Conservation (phyloP, 2,888 invertebrate genomes). For the Tetramorium bicarinatum region DNA sequence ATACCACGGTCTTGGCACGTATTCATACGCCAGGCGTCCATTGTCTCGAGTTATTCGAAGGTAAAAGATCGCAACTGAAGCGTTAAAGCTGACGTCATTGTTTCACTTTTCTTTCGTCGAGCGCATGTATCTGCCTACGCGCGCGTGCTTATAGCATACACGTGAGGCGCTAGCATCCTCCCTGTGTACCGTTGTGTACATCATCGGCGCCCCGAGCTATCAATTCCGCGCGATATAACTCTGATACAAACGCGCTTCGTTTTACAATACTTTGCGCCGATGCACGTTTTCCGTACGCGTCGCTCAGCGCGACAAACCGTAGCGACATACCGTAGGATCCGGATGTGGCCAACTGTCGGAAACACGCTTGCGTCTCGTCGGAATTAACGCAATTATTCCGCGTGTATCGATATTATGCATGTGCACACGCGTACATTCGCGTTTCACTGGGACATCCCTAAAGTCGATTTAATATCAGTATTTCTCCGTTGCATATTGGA, state of each 20-base stretch:
- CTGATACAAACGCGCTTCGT: slow-evolving; percentile 29
- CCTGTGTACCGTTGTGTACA: not conserved
- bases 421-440: not conserved
- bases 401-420: not conserved
- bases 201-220: slow-evolving; percentile 33
- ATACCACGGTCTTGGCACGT: slow-evolving; percentile 70
- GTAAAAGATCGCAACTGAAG: slow-evolving; percentile 73
- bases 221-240: slow-evolving; percentile 47
- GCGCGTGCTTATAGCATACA: slow-evolving; percentile 1
- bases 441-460: slow-evolving; percentile 24
- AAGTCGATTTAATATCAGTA: slow-evolving; percentile 32
- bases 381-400: slow-evolving; percentile 34
- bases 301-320: not conserved
- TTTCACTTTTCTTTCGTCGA: slow-evolving; percentile 55
- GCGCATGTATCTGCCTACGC: slow-evolving; percentile 44
- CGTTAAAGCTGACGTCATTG: slow-evolving; percentile 68
- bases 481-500: slow-evolving; percentile 61
- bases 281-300: not conserved
- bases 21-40: slow-evolving; percentile 73
- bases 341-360: not conserved
- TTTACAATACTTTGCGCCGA: slow-evolving; percentile 24
- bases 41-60: slow-evolving; percentile 76
- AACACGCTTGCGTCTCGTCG: not conserved
- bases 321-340: slow-evolving; percentile 4
- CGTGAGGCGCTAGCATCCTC: not conserved